Evolutionary conservation across 2,888 invertebrate species (phyloP), one percentile per base, ranked within the genome.

Genomic region (Alviniconcha strummeri): DNA sequence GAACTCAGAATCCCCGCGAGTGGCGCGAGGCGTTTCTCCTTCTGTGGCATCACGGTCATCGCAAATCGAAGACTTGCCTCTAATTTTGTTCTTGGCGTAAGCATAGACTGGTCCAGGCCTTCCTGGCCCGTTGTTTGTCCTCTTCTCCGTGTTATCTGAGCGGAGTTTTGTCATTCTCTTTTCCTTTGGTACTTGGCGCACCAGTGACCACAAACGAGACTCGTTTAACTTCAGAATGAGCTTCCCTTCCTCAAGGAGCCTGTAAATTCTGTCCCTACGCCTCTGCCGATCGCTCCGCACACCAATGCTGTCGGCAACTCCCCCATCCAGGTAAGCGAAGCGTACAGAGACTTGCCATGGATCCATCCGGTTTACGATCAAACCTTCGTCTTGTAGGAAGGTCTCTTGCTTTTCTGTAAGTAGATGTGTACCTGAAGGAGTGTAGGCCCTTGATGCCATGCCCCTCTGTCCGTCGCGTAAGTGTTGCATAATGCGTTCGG

Each of bases 291-390:
- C 69, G 13, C 36, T 77, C 60, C 77, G 77, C 56, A 82, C 69
- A 15, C 77, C 75, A 36, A 82, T 11, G 19, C 77, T 77, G 77
- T 77, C 77, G 55, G 76, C 69, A 1, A 82, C 76, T 54, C 82
- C 82, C n/a, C 82, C 82, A 5, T 67, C 76, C 55, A 82, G 75
- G 15, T 76, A 75, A 19, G 82, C 82, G 64, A 82, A 82, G 19
- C 60, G 17, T 0, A 77, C 77, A 6, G 77, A 77, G 11, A 82
- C 11, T 52, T 82, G 82, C 82, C 82, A 82, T 7, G 82, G 76
- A 57, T 77, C 76, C 36, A 76, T 9, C 7, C 13, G 8, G 56
- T 71, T 67, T 19, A 77, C 5, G 19, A 77, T 19, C 5, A 55
- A 55, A 7, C 64, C 77, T 52, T 75, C 77, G 0, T 69, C 69